Evolutionary conservation across 2,113 vertebrate genomes (phyloP).

Genomic region (Amphilophus citrinellus): DNA sequence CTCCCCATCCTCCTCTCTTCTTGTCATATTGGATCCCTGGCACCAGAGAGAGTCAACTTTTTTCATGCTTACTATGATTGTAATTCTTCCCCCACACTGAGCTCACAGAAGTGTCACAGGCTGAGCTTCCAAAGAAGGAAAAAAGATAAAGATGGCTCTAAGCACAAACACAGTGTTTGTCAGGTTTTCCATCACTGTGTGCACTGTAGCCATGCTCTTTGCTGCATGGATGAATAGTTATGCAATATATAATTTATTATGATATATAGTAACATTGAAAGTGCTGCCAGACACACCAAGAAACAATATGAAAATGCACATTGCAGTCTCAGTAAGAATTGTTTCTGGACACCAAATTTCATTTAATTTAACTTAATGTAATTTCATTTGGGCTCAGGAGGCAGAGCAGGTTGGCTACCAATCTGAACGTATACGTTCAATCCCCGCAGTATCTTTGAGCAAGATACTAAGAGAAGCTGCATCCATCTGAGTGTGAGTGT

Average conservation of each 20-base stretch:
- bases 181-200: neutral
- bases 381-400: too few species aligned
- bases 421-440: too few species aligned
- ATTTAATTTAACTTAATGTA: too few species aligned
- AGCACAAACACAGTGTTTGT: slow-evolving; percentile 4
- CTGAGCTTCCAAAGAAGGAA: neutral
- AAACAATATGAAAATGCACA: fast-evolving
- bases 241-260: slow-evolving; percentile 36
- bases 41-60: slow-evolving; percentile 29
- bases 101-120: slow-evolving; percentile 13
- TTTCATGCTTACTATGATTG: neutral
- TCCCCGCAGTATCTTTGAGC: too few species aligned
- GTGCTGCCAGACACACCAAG: neutral
- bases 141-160: neutral
- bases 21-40: slow-evolving; percentile 27
- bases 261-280: neutral
- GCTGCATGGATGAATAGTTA: neutral
- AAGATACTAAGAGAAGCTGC: too few species aligned
- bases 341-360: neutral
- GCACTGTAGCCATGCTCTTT: neutral
- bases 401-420: too few species aligned
- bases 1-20: neutral
- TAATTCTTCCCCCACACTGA: slow-evolving; percentile 17
- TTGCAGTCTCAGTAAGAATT: neutral
- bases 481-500: too few species aligned